These are phyloP conservation scores for Drosophila setosimentum DNA, from an alignment of 2,888 invertebrate species.

Conservation along the genomic window DNA sequence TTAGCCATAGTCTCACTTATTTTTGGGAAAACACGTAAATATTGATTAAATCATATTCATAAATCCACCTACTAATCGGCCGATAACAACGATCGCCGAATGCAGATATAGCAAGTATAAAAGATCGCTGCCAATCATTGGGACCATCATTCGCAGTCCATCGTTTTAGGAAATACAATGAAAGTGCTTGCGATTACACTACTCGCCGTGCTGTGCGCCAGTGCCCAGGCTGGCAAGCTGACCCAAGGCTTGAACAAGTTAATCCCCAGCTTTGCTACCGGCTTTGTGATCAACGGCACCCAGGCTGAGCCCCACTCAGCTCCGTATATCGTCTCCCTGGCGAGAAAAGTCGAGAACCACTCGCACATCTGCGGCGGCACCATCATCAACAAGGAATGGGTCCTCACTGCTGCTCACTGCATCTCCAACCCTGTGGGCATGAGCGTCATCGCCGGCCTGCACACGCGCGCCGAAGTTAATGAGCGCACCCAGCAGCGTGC, in stretches of 20 bases:
- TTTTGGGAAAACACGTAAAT: slow-evolving; percentile 13
- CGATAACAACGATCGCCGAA: slow-evolving; percentile 7
- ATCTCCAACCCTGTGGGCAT: slow-evolving; percentile 75
- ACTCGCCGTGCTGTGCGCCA: slow-evolving; percentile 66
- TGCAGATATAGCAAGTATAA: slow-evolving; percentile 41
- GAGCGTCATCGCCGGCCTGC: slow-evolving; percentile 84
- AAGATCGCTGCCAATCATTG: slow-evolving; percentile 22
- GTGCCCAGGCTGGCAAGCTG: slow-evolving; percentile 68
- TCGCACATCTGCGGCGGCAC: slow-evolving; percentile 86
- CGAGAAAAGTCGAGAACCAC: slow-evolving; percentile 54
- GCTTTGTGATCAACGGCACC: slow-evolving; percentile 82
- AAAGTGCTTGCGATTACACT: slow-evolving; percentile 69
- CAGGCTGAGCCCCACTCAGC: slow-evolving; percentile 84
- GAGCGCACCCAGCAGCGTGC: slow-evolving; percentile 73
- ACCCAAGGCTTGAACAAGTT: slow-evolving; percentile 59
- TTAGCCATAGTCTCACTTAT: slow-evolving; percentile 14
- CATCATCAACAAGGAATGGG: slow-evolving; percentile 82
- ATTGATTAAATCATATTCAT: slow-evolving; percentile 42
- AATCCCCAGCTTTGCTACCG: slow-evolving; percentile 75
- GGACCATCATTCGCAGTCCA: slow-evolving; percentile 18
- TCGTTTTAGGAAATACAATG: slow-evolving; percentile 54
- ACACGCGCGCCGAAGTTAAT: slow-evolving; percentile 71
- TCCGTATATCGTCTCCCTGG: slow-evolving; percentile 85
- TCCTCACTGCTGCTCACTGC: slow-evolving; percentile 85
- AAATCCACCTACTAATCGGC: slow-evolving; percentile 49